phyloP scores from a whole-genome alignment of 2,888 invertebrate genomes.

The Drosophila leonis region DNA sequence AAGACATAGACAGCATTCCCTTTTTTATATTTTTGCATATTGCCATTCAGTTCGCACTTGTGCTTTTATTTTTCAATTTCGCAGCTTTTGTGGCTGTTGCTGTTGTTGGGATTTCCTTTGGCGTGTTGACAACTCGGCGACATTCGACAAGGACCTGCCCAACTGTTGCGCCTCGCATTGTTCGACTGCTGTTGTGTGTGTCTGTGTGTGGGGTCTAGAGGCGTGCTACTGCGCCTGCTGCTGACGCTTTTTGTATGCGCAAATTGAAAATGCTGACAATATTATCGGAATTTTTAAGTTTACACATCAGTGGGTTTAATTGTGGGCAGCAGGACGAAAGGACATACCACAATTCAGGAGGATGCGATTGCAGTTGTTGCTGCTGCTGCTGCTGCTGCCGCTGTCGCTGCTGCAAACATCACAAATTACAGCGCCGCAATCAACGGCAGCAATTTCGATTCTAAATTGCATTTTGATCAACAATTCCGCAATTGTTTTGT shows the following conservation, averaged over 20 bases:
- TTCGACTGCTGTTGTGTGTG: constrained; percentile 29
- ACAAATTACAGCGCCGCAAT: constrained; percentile 43
- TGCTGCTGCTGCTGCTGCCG: constrained; percentile 1
- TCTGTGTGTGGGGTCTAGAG: constrained; percentile 19
- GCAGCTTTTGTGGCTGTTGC: constrained; percentile 38
- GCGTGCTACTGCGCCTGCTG: constrained; percentile 36
- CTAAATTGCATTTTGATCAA: constrained; percentile 83
- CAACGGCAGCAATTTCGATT: constrained; percentile 54
- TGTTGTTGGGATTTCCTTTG: constrained; percentile 25
- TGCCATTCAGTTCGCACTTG: constrained; percentile 45
- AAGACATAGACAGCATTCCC: background rate
- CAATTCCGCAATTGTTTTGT: constrained; percentile 77
- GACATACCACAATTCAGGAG: background rate
- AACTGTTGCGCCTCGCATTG: constrained; percentile 75
- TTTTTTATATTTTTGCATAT: constrained; percentile 23
- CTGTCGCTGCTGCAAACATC: constrained; percentile 6
- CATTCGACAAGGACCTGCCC: constrained; percentile 49
- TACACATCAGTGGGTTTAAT: constrained; percentile 85
- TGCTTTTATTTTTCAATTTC: constrained; percentile 60
- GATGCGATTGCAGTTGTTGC: constrained; percentile 20
- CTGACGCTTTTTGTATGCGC: constrained; percentile 71
- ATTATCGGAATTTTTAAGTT: constrained; percentile 84
- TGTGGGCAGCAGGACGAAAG: constrained; percentile 53
- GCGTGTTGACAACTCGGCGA: constrained; percentile 49
- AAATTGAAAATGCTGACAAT: constrained; percentile 83